These are phyloP conservation scores for Holothuria glaberrima DNA, from an alignment of 35 echinoderm and acorn worm species.

Conservation along the genomic window DNA sequence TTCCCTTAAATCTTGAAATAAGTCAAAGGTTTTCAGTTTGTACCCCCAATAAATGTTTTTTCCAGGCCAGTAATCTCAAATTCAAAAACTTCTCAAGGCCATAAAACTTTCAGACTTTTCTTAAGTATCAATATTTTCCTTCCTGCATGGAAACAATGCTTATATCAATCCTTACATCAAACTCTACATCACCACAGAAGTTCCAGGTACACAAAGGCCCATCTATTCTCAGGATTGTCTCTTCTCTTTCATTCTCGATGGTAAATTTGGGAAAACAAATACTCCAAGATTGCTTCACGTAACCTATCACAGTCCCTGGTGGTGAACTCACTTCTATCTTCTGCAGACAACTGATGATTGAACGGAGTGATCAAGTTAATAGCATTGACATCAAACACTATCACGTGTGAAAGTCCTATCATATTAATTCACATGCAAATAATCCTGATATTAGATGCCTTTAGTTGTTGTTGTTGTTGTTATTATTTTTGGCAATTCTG, in stretches of 20 bases:
- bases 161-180: conserved; percentile 71
- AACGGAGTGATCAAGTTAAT: too few relatives aligned
- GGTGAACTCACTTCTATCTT: conserved; percentile 88
- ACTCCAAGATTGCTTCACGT: conserved; percentile 98
- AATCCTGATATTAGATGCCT: too few relatives aligned
- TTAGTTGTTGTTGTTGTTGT: too few relatives aligned
- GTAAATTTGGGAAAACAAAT: conserved; percentile 89
- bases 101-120: neutral
- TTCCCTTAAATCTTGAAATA: too few relatives aligned
- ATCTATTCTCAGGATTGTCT: conserved; percentile 81
- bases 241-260: conserved; percentile 85
- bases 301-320: conserved; percentile 86
- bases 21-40: too few relatives aligned
- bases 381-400: too few relatives aligned
- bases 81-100: too few relatives aligned
- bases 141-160: neutral
- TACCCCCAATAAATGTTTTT: too few relatives aligned
- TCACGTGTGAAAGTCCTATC: too few relatives aligned
- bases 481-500: too few relatives aligned
- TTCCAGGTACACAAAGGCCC: conserved; percentile 93
- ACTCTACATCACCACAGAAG: conserved; percentile 95
- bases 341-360: conserved; percentile 77
- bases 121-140: neutral
- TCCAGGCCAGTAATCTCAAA: too few relatives aligned
- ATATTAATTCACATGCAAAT: too few relatives aligned